Base-by-base conservation (phyloP, 2,113 vertebrate genomes). In the Zosterops japonicus region DNA sequence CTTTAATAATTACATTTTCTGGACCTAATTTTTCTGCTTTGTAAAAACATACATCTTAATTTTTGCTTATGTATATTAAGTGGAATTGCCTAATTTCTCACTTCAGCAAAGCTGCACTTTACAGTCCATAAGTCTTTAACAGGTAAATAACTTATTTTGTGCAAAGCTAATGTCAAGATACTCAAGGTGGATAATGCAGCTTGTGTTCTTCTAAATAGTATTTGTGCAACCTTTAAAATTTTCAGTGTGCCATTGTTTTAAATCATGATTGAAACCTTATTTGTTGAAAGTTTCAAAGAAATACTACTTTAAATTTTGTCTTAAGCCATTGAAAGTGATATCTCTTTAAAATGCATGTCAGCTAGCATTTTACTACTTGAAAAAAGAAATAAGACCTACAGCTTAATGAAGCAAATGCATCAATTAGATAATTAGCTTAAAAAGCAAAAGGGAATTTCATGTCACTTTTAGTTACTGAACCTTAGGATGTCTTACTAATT, bases 1-100 rank as follows among this genome's bases (percentile, higher is more conserved):
- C 63, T 91, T 95, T 95, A 96, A 80, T 95, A 96, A 94, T 94
- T 96, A n/a, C 36, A 68, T 56, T 87, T 89, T 77, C 75, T 9
- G 39, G 53, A 75, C 81, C 68, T 92, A 75, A 61, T 96, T 94
- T 94, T 90, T 93, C 53, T 93, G 56, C 72, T 94, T 90, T 82
- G 41, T 67, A 81, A 80, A 94, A 94, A 81, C 1, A 9, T 55
- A 33, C 83, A 76, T 69, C 74, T n/a, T 92, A 95, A 82, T 81
- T 89, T 79, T 52, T 75, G 44, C 78, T 59, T 87, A 31, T 61
- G 60, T 61, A 13, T 82, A 60, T 68, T 91, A 95, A 95, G 75
- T 92, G 92, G 85, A 88, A 94, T 94, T 91, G 19, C n/a, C 82
- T 56, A 36, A 65, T 63, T 96, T 85, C 87, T 95, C 84, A 92